Conservation (phyloP, 2,888 invertebrate genomes). For the Chironomus tentans region DNA sequence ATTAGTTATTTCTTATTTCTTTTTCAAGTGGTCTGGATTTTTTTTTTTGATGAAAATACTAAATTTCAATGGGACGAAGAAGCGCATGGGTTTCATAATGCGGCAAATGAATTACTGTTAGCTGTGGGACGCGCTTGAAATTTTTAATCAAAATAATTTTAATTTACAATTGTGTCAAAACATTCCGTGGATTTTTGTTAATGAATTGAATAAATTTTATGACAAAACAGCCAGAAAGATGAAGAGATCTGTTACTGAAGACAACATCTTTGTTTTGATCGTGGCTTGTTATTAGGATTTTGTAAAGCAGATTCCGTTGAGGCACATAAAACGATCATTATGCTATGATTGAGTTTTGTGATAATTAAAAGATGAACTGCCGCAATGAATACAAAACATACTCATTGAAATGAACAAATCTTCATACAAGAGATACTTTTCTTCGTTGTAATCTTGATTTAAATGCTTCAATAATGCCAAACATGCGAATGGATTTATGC, state of each 20-base stretch:
- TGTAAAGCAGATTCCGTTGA: background rate
- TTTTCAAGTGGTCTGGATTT: constrained; percentile 5
- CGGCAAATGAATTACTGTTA: constrained; percentile 11
- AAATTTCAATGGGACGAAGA: background rate
- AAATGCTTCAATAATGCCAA: too few relatives aligned
- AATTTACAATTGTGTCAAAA: constrained; percentile 12
- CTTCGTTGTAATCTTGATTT: too few relatives aligned
- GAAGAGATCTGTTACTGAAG: too few relatives aligned
- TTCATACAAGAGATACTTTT: too few relatives aligned
- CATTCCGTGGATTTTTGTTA: background rate
- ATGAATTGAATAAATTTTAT: background rate
- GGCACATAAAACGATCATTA: background rate
- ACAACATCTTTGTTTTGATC: too few relatives aligned
- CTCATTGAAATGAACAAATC: too few relatives aligned
- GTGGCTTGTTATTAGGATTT: too few relatives aligned
- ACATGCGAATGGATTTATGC: too few relatives aligned
- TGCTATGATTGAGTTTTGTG: background rate
- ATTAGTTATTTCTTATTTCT: background rate
- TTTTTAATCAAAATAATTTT: constrained; percentile 5
- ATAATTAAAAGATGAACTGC: too few relatives aligned
- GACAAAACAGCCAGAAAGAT: too few relatives aligned
- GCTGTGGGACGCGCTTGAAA: background rate
- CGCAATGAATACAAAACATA: too few relatives aligned
- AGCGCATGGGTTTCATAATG: background rate
- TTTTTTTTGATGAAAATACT: background rate